Conservation (phyloP, 2,797 vertebrate genomes). For the Ambastaia sidthimunki region DNA sequence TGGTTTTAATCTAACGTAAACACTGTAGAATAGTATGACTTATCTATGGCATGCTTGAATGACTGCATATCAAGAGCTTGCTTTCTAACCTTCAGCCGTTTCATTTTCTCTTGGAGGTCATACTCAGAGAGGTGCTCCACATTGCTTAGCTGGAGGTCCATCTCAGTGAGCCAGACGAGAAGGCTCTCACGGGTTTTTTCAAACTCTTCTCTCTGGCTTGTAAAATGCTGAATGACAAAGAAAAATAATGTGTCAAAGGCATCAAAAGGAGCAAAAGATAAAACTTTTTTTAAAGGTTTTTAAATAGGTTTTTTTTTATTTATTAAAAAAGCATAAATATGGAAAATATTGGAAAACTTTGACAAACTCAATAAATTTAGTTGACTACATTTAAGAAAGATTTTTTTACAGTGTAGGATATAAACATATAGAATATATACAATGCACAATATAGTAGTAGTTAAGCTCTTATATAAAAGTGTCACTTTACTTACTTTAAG, state of each 20-base stretch:
- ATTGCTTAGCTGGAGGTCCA: constrained; percentile 94
- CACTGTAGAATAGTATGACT: not conserved
- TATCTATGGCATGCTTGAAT: not conserved
- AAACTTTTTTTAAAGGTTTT: not conserved
- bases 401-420: too few species aligned
- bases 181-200: constrained; percentile 88
- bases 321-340: not conserved
- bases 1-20: not conserved
- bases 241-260: not conserved
- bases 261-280: not conserved
- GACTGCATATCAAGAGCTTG: not conserved
- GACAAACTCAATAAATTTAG: too few species aligned
- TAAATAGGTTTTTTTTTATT: not conserved
- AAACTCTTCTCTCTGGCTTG: constrained; percentile 91
- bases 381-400: too few species aligned
- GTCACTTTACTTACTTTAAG: constrained; percentile 81
- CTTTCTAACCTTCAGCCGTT: constrained; percentile 85
- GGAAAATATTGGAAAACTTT: not conserved
- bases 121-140: constrained; percentile 96
- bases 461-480: not conserved
- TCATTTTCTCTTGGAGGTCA: constrained; percentile 90
- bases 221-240: constrained; percentile 83
- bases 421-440: too few species aligned
- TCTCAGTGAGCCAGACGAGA: constrained; percentile 93
- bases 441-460: too few species aligned